Base-by-base conservation (phyloP, 2,888 invertebrate genomes). In the Chrysodeixis includens region DNA sequence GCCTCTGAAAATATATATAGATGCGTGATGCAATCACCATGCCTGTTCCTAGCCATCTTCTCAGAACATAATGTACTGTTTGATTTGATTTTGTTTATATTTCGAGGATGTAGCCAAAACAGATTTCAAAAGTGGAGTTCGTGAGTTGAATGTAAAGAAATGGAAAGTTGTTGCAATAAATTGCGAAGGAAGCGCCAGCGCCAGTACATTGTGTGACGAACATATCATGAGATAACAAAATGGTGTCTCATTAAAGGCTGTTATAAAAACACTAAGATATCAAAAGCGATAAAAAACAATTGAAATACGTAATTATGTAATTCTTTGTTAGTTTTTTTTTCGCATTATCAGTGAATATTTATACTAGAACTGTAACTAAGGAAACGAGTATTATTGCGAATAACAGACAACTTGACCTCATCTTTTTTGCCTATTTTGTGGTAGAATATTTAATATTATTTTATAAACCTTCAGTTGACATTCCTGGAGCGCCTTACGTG, bases 1-100 rank as follows among this genome's bases (percentile, higher is more conserved):
- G 84, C 83, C 81, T 85, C 87, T 90, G 90, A 91, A 90, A 91
- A 91, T 86, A 85, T 82, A 86, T 80, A 72, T 78, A 74, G 75
- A 74, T 74, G 61, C 35, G 78, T 90, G 88, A 90, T 87, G 90
- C 87, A 91, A 91, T 81, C 77, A 57, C 71, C 80, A 71, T 74
- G 79, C 62, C 67, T 66, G 68, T 67, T 80, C 78, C 86, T 83
- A 82, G 80, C 82, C 84, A 66, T 88, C 87, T 83, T 79, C 78
- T 82, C 58, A 82, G 84, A 85, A 81, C 74, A 73, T 75, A 66
- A 71, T 63, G 64, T 69, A 73, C 71, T 82, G 75, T 72, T 73
- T 71, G 62, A 58, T 77, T 79, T 74, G 71, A 67, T 81, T 82
- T 81, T 81, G 80, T 79, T 82, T 81, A 67, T 64, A 59, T 77